Evolutionary conservation across 2,797 vertebrate genomes (phyloP).

Genomic region (Oreortyx pictus): DNA sequence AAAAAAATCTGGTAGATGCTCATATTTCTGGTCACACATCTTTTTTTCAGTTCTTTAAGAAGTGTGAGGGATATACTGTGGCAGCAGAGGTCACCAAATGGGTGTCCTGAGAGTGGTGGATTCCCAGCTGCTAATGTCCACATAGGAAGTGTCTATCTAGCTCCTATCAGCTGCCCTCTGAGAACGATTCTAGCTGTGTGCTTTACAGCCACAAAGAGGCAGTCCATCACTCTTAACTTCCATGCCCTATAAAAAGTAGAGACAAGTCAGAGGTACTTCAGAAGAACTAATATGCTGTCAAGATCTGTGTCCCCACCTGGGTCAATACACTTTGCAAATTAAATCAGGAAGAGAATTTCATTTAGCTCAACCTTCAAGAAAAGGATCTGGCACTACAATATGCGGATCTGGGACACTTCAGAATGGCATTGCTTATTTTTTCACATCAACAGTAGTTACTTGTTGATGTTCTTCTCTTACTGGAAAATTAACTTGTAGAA

Average conservation of each 20-base stretch:
- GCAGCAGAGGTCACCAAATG: background rate
- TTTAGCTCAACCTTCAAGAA: background rate
- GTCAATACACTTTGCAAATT: background rate
- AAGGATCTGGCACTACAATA: background rate
- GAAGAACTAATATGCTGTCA: background rate
- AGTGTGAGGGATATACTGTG: slow-evolving; percentile 15
- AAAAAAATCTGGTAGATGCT: slow-evolving; percentile 20
- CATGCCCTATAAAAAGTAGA: background rate
- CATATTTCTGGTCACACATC: slow-evolving; percentile 47
- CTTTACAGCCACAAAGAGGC: background rate
- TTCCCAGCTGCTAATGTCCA: background rate
- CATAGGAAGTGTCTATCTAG: background rate
- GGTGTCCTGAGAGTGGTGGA: background rate
- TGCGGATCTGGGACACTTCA: background rate
- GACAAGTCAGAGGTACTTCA: background rate
- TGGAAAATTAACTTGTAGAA: background rate
- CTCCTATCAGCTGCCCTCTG: background rate
- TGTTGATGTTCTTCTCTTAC: background rate
- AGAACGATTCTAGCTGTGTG: background rate
- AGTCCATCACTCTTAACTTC: background rate
- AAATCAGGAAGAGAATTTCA: background rate
- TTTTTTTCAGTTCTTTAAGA: background rate
- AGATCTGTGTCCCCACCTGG: background rate
- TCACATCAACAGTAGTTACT: background rate
- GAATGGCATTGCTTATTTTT: background rate